Evolutionary conservation across 2,888 invertebrate species (phyloP).

Genomic region (Clitarchus hookeri): DNA sequence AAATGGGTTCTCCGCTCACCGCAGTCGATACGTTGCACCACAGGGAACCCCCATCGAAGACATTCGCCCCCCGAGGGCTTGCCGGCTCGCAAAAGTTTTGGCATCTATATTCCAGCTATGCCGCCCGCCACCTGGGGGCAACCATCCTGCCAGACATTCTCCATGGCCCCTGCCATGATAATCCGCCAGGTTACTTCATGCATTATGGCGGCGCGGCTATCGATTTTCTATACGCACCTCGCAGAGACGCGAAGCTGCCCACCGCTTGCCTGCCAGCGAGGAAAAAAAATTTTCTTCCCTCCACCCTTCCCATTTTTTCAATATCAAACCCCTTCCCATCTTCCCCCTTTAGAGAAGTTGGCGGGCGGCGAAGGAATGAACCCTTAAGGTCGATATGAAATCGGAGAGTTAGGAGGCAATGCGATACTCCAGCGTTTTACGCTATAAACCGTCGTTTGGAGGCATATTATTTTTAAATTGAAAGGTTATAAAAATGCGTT

Average conservation of each 20-base stretch:
- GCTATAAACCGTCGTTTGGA: neutral
- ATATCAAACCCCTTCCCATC: neutral
- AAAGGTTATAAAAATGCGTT: neutral
- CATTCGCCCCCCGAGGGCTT: neutral
- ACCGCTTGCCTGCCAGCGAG: neutral
- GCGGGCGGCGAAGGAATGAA: neutral
- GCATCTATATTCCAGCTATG: neutral
- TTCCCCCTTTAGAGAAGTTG: neutral
- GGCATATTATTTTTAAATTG: neutral
- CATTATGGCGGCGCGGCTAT: neutral
- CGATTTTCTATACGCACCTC: slow-evolving; percentile 21
- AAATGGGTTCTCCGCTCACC: too few species aligned
- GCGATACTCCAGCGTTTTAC: neutral
- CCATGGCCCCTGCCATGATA: slow-evolving; percentile 1
- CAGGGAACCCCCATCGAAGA: neutral
- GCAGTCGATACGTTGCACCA: too few species aligned
- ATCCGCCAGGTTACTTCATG: slow-evolving; percentile 16
- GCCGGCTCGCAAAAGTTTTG: neutral
- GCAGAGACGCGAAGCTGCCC: neutral
- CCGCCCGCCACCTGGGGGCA: neutral
- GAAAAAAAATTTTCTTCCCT: neutral
- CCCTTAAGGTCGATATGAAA: neutral
- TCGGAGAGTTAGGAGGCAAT: neutral
- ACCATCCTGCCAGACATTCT: slow-evolving; percentile 10
- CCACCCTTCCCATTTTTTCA: neutral